Evolutionary conservation across 2,113 vertebrate species (phyloP).

Genomic region (Pelobates fuscus): DNA sequence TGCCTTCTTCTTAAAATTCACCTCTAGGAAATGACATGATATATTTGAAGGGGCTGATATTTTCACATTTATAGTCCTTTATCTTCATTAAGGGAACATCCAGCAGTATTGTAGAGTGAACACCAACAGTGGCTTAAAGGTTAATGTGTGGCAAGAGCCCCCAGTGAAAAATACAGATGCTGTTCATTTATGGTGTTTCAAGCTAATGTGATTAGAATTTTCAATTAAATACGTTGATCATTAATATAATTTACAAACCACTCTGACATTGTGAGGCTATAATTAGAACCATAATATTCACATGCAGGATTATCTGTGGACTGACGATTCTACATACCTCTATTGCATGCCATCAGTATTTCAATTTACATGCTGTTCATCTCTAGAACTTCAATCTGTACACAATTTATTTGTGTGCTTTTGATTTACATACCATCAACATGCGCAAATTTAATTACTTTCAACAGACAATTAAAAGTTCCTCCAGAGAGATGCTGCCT

Average conservation of each 20-base stretch:
- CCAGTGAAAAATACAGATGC: background rate
- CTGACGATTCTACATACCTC: background rate
- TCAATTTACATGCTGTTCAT: background rate
- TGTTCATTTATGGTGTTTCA: background rate
- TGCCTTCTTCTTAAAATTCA: slow-evolving; percentile 31
- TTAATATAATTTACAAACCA: background rate
- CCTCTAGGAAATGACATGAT: slow-evolving; percentile 36
- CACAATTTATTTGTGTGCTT: background rate
- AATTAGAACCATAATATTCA: background rate
- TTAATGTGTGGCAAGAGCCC: slow-evolving; percentile 2
- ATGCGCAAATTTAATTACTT: background rate
- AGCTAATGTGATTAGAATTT: background rate
- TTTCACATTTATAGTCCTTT: slow-evolving; percentile 12
- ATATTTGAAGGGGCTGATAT: slow-evolving; percentile 27
- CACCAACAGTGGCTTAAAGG: slow-evolving; percentile 4
- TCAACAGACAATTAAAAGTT: background rate
- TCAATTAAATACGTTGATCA: background rate
- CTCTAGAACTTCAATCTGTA: background rate
- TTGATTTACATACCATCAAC: background rate
- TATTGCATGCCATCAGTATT: background rate
- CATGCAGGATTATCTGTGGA: background rate
- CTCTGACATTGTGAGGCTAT: background rate
- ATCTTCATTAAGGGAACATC: slow-evolving; percentile 26
- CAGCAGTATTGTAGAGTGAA: background rate
- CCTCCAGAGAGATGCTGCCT: background rate